phyloP scores from a whole-genome alignment of 2,113 vertebrate genomes.

The Muntiacus reevesi region DNA sequence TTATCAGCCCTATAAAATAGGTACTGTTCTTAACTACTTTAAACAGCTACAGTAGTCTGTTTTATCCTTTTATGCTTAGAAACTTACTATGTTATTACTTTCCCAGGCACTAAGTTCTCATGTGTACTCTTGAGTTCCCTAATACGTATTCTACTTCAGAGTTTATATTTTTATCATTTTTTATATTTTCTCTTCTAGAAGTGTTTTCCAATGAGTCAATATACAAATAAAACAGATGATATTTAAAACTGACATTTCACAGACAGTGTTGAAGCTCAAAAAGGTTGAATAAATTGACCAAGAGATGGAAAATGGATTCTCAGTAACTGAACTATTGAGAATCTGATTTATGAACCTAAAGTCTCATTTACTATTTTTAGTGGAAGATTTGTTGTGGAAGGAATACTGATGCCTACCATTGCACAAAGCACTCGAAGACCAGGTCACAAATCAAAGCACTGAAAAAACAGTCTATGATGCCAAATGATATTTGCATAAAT shows the following conservation, averaged over 20 bases:
- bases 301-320: constrained; percentile 18
- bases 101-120: neutral
- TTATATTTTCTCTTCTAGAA: neutral
- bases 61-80: neutral
- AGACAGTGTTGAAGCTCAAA: neutral
- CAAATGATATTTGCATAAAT: neutral
- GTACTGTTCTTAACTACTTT: neutral
- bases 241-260: constrained; percentile 26
- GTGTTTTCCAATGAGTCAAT: neutral
- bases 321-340: neutral
- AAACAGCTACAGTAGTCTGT: neutral
- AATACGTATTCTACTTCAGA: neutral
- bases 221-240: constrained; percentile 27
- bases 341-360: constrained; percentile 25
- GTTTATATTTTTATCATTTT: neutral
- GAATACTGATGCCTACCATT: neutral
- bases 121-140: neutral
- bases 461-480: neutral
- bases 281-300: neutral
- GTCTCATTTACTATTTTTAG: constrained; percentile 5
- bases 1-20: neutral
- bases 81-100: neutral
- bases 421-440: neutral
- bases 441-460: neutral
- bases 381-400: neutral